Conservation (phyloP, 2,797 vertebrate genomes). For the Poeciliopsis turneri region DNA sequence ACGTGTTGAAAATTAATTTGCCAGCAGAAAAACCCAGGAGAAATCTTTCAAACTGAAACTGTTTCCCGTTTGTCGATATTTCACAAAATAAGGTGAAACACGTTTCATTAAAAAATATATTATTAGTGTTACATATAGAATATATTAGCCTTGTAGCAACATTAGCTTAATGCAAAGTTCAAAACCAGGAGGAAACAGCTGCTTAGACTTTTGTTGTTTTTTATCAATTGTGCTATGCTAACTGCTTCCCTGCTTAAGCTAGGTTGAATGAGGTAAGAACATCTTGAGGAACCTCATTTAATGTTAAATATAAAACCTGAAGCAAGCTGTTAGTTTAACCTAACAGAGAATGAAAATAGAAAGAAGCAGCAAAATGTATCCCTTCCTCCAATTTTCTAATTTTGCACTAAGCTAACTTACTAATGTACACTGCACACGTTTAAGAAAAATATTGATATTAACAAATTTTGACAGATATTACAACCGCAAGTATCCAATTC, state of each 20-base stretch:
- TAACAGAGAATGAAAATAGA: neutral
- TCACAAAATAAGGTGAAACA: neutral
- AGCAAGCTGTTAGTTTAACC: neutral
- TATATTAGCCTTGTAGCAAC: neutral
- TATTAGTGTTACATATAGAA: no score
- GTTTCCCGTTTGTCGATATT: neutral
- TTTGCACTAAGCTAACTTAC: neutral
- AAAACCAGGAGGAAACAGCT: neutral
- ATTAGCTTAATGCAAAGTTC: neutral
- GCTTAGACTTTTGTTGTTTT: neutral
- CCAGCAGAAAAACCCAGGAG: neutral
- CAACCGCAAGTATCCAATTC: neutral
- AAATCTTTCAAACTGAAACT: neutral
- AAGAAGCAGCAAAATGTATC: neutral
- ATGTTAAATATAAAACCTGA: neutral
- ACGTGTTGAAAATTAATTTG: neutral
- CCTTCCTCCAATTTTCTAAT: neutral
- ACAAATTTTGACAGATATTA: neutral
- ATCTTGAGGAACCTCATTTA: neutral
- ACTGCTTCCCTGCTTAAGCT: neutral
- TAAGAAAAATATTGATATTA: neutral
- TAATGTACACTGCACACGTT: neutral
- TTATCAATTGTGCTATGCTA: neutral
- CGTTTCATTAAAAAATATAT: neutral
- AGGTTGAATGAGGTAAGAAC: neutral